A percentile compares a stretch with the other conserved stretches of the same genome.
Conservation (phyloP, 2,113 vertebrate species). For the Dasypus novemcinctus region DNA sequence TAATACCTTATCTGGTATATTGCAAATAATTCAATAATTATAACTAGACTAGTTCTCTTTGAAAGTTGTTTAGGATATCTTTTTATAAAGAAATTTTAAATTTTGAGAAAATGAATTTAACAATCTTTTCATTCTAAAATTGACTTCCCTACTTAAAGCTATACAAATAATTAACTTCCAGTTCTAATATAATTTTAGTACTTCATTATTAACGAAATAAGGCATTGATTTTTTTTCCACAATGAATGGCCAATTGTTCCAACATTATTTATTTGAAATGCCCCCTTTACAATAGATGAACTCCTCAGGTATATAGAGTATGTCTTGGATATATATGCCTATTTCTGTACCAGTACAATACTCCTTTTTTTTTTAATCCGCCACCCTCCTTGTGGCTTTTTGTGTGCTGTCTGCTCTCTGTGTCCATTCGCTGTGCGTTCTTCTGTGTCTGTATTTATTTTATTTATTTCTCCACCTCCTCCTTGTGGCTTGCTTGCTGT, state of each 20-base stretch:
- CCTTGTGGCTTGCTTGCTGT: too few relatives aligned
- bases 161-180: background rate
- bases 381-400: too few relatives aligned
- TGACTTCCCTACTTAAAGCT: too few relatives aligned
- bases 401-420: too few relatives aligned
- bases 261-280: slow-evolving; percentile 26
- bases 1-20: background rate
- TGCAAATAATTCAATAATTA: background rate
- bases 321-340: background rate
- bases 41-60: background rate
- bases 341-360: background rate
- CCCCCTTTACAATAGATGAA: background rate
- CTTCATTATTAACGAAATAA: background rate
- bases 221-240: background rate
- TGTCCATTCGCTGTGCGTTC: too few relatives aligned
- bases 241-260: background rate
- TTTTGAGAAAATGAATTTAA: too few relatives aligned
- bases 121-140: too few relatives aligned
- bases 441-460: too few relatives aligned
- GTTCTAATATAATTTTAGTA: background rate
- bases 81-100: too few relatives aligned
- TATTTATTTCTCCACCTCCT: too few relatives aligned
- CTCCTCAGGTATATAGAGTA: background rate
- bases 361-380: too few relatives aligned
- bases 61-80: too few relatives aligned